A percentile compares a stretch with the other conserved stretches of the same genome.
These are phyloP conservation scores for Astropecten irregularis DNA, from an alignment of 53 echinoderm and acorn worm genomes.

Conservation along the genomic window DNA sequence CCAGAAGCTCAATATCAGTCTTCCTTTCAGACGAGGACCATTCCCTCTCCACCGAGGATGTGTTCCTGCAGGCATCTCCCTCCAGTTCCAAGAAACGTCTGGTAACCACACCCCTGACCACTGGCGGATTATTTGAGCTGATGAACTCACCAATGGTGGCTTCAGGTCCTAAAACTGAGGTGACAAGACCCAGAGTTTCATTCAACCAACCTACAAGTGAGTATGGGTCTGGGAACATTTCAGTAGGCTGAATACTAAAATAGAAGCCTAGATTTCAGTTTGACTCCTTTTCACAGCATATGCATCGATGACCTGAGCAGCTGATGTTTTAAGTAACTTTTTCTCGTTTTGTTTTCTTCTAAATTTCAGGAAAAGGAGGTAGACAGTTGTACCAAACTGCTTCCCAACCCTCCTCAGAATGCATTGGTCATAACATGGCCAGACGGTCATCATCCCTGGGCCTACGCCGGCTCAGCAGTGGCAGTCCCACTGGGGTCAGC, in stretches of 20 bases:
- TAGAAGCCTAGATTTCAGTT: background rate
- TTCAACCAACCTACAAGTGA: constrained; percentile 30
- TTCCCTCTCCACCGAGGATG: constrained; percentile 6
- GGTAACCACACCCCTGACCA: constrained; percentile 71
- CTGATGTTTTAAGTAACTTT: no score
- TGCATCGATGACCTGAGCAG: no score
- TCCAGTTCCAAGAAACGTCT: constrained; percentile 37
- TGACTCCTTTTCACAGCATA: background rate
- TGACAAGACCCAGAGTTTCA: background rate
- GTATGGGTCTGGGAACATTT: no score
- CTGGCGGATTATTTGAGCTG: constrained; percentile 62
- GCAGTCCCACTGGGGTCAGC: background rate
- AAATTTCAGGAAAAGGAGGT: constrained; percentile 29
- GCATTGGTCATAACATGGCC: background rate
- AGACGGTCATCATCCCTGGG: constrained; percentile 23
- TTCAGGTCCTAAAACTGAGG: constrained; percentile 1
- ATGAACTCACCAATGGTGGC: constrained; percentile 76
- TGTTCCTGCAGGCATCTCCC: constrained; percentile 46
- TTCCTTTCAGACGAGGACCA: constrained; percentile 30
- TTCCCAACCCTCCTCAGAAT: background rate
- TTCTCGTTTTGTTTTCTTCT: background rate
- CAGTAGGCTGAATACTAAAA: no score
- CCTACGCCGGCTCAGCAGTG: constrained; percentile 6
- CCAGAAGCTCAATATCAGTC: constrained; percentile 10
- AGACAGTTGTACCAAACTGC: constrained; percentile 21